Conservation (phyloP, 2,888 invertebrate genomes). For the Brachyopa scutellaris region DNA sequence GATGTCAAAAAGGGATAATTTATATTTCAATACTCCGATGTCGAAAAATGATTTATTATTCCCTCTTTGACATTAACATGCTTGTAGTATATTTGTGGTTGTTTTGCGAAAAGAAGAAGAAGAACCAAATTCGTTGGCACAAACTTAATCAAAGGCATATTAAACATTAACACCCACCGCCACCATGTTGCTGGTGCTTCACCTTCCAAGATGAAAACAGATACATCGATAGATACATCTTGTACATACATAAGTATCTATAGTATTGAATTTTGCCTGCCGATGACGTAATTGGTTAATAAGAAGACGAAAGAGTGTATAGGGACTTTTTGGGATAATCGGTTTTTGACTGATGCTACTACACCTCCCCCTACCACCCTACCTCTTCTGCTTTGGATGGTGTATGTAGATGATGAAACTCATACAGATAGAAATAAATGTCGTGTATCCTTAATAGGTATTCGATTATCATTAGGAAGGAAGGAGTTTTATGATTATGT, state of each 20-base stretch:
- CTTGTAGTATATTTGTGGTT: constrained; percentile 58
- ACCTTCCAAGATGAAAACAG: constrained; percentile 10
- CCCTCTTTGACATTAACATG: constrained; percentile 68
- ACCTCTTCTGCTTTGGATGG: no score
- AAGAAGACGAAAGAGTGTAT: constrained; percentile 17
- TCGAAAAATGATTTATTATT: constrained; percentile 72
- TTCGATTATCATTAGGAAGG: constrained; percentile 66
- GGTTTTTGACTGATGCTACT: constrained; percentile 27
- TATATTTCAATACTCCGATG: constrained; percentile 69
- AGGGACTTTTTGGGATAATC: constrained; percentile 12
- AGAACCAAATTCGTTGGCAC: constrained; percentile 9
- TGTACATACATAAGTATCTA: not conserved
- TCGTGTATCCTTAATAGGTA: constrained; percentile 56
- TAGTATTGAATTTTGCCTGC: not conserved
- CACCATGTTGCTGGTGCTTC: not conserved
- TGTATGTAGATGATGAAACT: not conserved
- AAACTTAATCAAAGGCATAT: constrained; percentile 64
- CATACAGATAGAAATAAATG: constrained; percentile 22
- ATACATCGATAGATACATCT: not conserved
- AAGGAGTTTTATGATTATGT: constrained; percentile 57
- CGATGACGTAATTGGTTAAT: constrained; percentile 34
- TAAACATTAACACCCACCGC: not conserved
- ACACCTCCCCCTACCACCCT: no score
- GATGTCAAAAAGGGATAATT: constrained; percentile 68
- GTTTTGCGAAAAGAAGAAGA: not conserved